phyloP scores from a whole-genome alignment of 2,888 invertebrate genomes.

The Eupelmus urozonus region DNA sequence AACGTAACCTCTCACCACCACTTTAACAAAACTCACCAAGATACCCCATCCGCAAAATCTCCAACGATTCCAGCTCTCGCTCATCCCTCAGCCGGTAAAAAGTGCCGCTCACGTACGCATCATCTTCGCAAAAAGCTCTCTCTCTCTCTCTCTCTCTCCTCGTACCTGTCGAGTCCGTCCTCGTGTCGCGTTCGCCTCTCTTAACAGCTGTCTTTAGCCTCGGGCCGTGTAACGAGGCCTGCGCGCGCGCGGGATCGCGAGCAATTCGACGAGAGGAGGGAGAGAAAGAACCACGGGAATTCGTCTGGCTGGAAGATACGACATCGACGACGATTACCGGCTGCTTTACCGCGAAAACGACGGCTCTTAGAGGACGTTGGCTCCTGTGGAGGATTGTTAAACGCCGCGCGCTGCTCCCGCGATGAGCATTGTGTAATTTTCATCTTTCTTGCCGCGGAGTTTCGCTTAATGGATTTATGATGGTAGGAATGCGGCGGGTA shows the following conservation, averaged over 20 bases:
- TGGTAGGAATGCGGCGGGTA: too few species aligned
- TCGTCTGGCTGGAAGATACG: slow-evolving; percentile 31
- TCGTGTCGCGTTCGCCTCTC: slow-evolving; percentile 11
- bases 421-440: neutral
- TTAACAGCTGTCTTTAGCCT: slow-evolving; percentile 46
- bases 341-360: slow-evolving; percentile 52
- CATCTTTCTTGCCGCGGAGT: neutral
- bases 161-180: slow-evolving; percentile 1
- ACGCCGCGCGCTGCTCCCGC: neutral
- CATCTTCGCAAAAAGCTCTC: neutral
- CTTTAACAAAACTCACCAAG: too few species aligned
- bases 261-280: slow-evolving; percentile 6
- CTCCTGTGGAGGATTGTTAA: slow-evolving; percentile 23
- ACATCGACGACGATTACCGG: slow-evolving; percentile 48
- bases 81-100: neutral
- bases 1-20: too few species aligned
- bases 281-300: slow-evolving; percentile 46
- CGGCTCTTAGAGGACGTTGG: slow-evolving; percentile 49
- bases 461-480: too few species aligned
- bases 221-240: neutral
- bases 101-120: slow-evolving; percentile 8
- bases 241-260: slow-evolving; percentile 6
- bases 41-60: too few species aligned
- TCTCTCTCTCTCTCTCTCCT: neutral
- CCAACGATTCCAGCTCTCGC: neutral